Conservation (phyloP, 2,797 vertebrate species). For the Falco biarmicus region DNA sequence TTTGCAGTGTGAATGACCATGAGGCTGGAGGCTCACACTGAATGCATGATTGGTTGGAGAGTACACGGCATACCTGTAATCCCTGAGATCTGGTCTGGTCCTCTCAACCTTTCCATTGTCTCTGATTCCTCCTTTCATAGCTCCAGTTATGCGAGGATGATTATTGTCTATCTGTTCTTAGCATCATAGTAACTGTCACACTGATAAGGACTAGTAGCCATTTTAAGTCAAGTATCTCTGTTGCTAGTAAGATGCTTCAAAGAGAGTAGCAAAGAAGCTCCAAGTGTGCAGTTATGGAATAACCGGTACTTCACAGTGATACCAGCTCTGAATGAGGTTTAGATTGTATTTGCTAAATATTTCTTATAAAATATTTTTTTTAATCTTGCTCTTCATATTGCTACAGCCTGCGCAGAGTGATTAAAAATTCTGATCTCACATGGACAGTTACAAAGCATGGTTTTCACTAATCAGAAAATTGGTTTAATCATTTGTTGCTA, state of each 20-base stretch:
- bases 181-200: not conserved
- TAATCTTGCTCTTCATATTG: constrained; percentile 34
- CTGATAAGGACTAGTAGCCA: not conserved
- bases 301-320: not conserved
- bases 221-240: not conserved
- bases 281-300: not conserved
- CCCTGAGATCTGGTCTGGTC: not conserved
- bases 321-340: constrained; percentile 41
- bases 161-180: not conserved
- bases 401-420: not conserved
- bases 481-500: constrained; percentile 75
- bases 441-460: constrained; percentile 47
- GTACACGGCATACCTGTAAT: not conserved
- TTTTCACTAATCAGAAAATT: constrained; percentile 78
- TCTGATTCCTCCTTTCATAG: not conserved
- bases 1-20: not conserved
- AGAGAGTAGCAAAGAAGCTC: not conserved
- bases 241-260: not conserved
- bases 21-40: not conserved
- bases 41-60: not conserved
- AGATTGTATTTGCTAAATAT: constrained; percentile 72
- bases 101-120: not conserved
- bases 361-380: constrained; percentile 69
- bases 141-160: not conserved
- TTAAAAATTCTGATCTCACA: constrained; percentile 75